phyloP scores from a whole-genome alignment of 2,888 invertebrate species.

The Dichetophora obliterata region DNA sequence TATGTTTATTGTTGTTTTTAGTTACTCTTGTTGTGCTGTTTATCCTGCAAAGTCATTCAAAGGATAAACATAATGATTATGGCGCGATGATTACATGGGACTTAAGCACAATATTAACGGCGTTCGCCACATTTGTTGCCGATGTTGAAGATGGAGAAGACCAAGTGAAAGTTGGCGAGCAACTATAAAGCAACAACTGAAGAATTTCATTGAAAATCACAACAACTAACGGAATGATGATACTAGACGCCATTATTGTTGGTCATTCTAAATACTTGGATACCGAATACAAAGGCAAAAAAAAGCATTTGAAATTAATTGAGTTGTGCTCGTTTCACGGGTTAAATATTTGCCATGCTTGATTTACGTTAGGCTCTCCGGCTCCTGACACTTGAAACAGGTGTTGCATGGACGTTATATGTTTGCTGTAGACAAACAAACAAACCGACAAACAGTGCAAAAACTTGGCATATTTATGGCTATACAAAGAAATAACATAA shows the following conservation, averaged over 20 bases:
- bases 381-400: constrained; percentile 34
- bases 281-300: neutral
- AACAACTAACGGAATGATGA: neutral
- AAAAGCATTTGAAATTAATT: constrained; percentile 66
- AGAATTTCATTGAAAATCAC: constrained; percentile 7
- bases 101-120: constrained; percentile 55
- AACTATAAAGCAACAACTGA: neutral
- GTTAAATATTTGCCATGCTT: constrained; percentile 65
- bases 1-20: constrained; percentile 49
- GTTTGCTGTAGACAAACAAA: constrained; percentile 24
- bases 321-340: constrained; percentile 60
- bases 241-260: constrained; percentile 43
- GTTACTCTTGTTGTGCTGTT: constrained; percentile 39
- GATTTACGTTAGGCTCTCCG: constrained; percentile 44
- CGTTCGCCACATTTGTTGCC: neutral
- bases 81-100: constrained; percentile 59
- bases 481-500: constrained; percentile 65
- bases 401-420: constrained; percentile 33
- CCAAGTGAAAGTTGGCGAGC: constrained; percentile 10
- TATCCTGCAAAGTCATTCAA: constrained; percentile 31
- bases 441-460: constrained; percentile 20
- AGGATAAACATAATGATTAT: constrained; percentile 57
- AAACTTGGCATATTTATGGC: constrained; percentile 65
- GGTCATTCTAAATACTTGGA: constrained; percentile 43
- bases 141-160: constrained; percentile 8